phyloP scores from a whole-genome alignment of 1,140 invertebrate species.

The Drosophila murphyi region DNA sequence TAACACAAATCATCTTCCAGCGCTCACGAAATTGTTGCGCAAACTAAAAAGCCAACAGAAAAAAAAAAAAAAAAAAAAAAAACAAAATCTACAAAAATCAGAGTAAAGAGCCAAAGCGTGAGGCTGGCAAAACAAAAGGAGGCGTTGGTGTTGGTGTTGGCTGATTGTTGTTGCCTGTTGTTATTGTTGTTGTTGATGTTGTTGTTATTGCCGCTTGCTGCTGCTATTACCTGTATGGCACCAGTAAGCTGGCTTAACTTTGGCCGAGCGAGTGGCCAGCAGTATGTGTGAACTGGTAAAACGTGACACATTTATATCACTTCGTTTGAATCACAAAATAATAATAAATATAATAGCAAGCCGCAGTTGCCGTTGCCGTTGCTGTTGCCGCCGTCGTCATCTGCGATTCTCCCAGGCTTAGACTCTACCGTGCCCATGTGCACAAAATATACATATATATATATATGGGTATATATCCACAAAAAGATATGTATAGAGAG shows the following conservation, averaged over 20 bases:
- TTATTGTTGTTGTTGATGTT: constrained; percentile 30
- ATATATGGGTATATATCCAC: background rate
- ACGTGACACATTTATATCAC: constrained; percentile 83
- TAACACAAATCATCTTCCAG: constrained; percentile 83
- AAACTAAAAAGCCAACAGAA: constrained; percentile 68
- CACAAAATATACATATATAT: constrained; percentile 35
- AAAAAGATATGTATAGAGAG: constrained; percentile 11
- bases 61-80: constrained; percentile 43
- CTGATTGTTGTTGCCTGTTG: constrained; percentile 65
- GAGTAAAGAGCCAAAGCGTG: constrained; percentile 75
- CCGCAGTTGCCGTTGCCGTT: constrained; percentile 25
- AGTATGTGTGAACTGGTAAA: constrained; percentile 83
- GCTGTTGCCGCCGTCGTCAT: constrained; percentile 16
- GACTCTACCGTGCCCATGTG: constrained; percentile 67
- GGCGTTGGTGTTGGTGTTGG: constrained; percentile 82
- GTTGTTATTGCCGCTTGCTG: constrained; percentile 31
- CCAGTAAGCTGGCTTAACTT: constrained; percentile 18
- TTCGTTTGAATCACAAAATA: constrained; percentile 83
- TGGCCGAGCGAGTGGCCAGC: constrained; percentile 46
- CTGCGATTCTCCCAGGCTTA: constrained; percentile 55
- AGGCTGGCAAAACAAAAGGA: constrained; percentile 81
- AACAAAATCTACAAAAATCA: constrained; percentile 60
- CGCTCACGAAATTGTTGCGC: constrained; percentile 83
- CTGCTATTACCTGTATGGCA: constrained; percentile 61
- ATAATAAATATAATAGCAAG: constrained; percentile 82